Percentiles rank a stretch among this genome's conserved stretches.
Evolutionary conservation across 2,888 invertebrate genomes (phyloP).

Genomic region (Lissonota sp.): DNA sequence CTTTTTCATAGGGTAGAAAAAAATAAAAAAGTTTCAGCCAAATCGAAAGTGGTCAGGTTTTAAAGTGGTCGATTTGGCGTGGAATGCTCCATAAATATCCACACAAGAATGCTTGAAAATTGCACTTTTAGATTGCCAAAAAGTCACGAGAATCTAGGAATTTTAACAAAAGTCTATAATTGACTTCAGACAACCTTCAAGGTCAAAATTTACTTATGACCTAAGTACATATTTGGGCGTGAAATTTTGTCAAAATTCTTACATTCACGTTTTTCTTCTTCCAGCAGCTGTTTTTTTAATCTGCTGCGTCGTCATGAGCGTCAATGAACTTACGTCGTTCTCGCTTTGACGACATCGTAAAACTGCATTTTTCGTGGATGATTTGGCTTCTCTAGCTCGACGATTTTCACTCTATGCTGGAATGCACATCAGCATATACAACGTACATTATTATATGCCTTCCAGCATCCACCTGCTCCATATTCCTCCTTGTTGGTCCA

Average conservation of each 20-base stretch:
- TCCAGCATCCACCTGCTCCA: not conserved
- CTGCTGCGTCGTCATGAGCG: no score
- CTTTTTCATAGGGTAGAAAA: no score
- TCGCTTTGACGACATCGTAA: conserved; percentile 51
- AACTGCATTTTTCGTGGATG: conserved; percentile 38
- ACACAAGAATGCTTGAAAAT: not conserved
- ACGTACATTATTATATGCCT: not conserved
- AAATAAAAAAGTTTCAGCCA: no score
- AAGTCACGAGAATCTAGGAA: no score
- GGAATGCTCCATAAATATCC: no score
- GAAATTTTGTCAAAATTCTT: conserved; percentile 30
- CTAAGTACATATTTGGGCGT: no score
- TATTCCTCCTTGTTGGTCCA: conserved; percentile 6
- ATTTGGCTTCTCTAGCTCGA: conserved; percentile 18
- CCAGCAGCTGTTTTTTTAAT: not conserved
- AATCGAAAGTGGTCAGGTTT: no score
- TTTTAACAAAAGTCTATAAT: not conserved
- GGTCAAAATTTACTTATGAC: no score
- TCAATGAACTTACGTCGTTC: not conserved
- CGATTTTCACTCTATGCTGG: conserved; percentile 26
- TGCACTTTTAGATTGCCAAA: no score
- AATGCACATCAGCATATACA: no score
- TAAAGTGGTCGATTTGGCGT: no score
- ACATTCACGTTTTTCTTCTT: not conserved
- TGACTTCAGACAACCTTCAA: no score